Conservation (phyloP, 2,113 vertebrate species). For the Engraulis encrasicolus region DNA sequence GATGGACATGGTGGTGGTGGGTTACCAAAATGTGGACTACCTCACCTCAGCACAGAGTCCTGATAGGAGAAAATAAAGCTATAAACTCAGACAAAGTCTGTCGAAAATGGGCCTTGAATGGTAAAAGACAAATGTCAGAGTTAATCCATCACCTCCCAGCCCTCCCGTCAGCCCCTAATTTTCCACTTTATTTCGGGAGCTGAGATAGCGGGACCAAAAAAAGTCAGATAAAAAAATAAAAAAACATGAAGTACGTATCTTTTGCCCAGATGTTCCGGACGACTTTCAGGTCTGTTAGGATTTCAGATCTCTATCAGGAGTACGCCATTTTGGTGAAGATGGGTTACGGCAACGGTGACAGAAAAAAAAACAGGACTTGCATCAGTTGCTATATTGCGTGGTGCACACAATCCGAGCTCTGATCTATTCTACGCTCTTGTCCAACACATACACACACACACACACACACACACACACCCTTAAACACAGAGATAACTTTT, state of each 20-base stretch:
- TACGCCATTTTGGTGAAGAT: background rate
- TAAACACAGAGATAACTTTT: background rate
- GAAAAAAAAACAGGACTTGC: background rate
- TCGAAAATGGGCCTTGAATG: background rate
- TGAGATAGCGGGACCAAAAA: background rate
- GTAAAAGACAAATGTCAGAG: background rate
- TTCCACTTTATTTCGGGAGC: background rate
- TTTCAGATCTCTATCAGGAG: background rate
- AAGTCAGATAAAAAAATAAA: no score
- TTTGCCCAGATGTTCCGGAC: background rate
- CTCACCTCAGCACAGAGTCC: background rate
- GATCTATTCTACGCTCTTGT: background rate
- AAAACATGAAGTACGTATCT: background rate
- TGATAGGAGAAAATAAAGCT: background rate
- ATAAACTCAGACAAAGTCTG: background rate
- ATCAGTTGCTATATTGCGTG: background rate
- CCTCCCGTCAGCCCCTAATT: background rate
- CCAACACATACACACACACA: background rate
- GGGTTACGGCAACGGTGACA: no score
- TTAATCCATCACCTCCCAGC: background rate
- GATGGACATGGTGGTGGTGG: background rate
- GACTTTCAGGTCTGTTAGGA: background rate
- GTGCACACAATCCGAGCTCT: background rate
- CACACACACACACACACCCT: background rate
- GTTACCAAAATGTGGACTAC: no score